These are phyloP conservation scores for Liposcelis brunnea DNA, from an alignment of 2,888 invertebrate genomes.

Conservation along the genomic window DNA sequence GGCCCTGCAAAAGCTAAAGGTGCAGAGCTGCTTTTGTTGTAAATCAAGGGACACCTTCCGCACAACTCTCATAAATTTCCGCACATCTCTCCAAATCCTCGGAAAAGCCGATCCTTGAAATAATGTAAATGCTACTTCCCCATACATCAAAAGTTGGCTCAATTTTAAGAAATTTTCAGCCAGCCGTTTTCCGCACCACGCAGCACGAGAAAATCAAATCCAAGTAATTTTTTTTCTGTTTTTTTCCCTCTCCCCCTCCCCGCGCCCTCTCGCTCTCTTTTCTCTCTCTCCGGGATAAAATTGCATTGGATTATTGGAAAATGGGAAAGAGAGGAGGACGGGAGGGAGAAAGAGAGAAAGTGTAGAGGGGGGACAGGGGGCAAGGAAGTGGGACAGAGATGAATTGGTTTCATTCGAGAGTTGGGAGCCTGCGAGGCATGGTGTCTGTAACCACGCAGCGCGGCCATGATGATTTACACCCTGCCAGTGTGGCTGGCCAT, in stretches of 20 bases:
- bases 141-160: no score
- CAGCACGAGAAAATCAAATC: not conserved
- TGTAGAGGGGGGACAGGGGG: slow-evolving; percentile 19
- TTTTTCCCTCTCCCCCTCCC: slow-evolving; percentile 3
- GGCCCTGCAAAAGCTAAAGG: no score
- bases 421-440: not conserved
- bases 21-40: no score
- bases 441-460: not conserved
- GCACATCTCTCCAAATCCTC: no score
- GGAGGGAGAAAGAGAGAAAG: slow-evolving; percentile 10
- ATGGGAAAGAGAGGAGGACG: slow-evolving; percentile 1
- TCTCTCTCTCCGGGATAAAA: slow-evolving; percentile 9
- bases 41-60: no score
- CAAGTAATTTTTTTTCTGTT: not conserved
- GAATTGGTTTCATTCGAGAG: slow-evolving; percentile 10
- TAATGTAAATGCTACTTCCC: no score
- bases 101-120: no score
- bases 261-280: slow-evolving; percentile 4
- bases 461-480: not conserved
- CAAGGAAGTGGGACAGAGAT: slow-evolving; percentile 20
- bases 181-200: slow-evolving; percentile 7
- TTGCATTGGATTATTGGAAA: slow-evolving; percentile 3
- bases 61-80: no score
- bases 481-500: not conserved
- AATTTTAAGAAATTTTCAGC: not conserved